A percentile compares a stretch with the other conserved stretches of the same genome.
These are phyloP conservation scores for Spodoptera exigua DNA, from an alignment of 2,888 invertebrate species.

Conservation along the genomic window DNA sequence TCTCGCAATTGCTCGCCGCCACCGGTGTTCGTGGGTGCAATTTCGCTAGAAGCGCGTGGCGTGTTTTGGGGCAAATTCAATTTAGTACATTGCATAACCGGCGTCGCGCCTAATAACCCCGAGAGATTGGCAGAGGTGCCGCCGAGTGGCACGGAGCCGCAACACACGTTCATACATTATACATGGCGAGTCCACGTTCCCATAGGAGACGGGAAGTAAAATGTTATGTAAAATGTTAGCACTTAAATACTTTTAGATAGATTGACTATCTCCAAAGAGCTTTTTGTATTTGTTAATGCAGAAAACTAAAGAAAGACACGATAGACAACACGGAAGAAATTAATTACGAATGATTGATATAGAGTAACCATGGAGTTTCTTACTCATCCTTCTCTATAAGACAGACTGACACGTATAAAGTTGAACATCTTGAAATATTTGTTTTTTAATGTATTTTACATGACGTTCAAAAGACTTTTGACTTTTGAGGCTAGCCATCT, in stretches of 20 bases:
- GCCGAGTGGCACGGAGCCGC: slow-evolving; percentile 30
- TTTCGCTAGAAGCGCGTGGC: slow-evolving; percentile 48
- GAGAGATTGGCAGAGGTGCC: slow-evolving; percentile 39
- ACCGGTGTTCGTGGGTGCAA: slow-evolving; percentile 47
- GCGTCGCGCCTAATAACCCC: slow-evolving; percentile 44
- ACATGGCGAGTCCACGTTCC: slow-evolving; percentile 14
- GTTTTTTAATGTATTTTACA: too few species aligned
- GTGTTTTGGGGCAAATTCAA: slow-evolving; percentile 48
- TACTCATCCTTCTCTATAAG: too few species aligned
- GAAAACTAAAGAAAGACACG: too few species aligned
- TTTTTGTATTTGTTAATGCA: too few species aligned
- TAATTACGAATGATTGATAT: too few species aligned
- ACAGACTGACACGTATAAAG: too few species aligned
- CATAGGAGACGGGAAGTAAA: neutral
- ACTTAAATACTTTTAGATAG: neutral
- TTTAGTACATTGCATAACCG: slow-evolving; percentile 48
- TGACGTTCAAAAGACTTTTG: too few species aligned
- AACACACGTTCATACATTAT: slow-evolving; percentile 11
- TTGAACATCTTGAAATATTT: too few species aligned
- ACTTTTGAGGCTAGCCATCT: too few species aligned
- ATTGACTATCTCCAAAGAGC: too few species aligned
- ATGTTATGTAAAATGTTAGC: slow-evolving; percentile 8
- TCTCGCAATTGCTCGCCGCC: slow-evolving; percentile 54
- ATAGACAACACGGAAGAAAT: too few species aligned
- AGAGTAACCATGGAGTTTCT: too few species aligned